Percentiles rank a stretch among this genome's conserved stretches.
Conservation (phyloP, 2,797 vertebrate species). For the Vireo griseus region DNA sequence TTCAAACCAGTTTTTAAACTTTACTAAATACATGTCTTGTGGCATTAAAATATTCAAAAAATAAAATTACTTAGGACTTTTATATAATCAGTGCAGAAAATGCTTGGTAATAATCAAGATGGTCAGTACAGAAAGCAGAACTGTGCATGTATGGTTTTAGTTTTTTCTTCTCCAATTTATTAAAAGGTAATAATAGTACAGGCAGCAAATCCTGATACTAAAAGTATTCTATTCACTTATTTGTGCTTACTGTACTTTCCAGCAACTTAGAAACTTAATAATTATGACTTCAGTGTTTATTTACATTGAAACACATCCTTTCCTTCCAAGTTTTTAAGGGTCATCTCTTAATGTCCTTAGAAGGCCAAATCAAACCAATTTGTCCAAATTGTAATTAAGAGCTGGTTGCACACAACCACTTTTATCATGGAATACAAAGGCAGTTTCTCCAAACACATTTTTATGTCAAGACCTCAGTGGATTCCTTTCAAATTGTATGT, state of each 20-base stretch:
- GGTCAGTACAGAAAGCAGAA: background rate
- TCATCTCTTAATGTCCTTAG: background rate
- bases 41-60: background rate
- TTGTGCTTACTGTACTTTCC: background rate
- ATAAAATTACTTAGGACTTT: background rate
- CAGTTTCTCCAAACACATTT: background rate
- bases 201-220: background rate
- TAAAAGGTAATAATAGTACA: background rate
- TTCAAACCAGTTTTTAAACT: background rate
- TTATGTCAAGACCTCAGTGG: background rate
- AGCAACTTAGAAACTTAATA: background rate
- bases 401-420: background rate
- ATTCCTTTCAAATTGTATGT: background rate
- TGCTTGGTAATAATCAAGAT: background rate
- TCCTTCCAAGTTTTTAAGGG: background rate
- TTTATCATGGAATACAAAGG: background rate
- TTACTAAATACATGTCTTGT: background rate
- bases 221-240: background rate
- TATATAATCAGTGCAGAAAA: background rate
- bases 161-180: background rate
- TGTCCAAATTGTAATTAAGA: background rate
- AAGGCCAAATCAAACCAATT: background rate
- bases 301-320: background rate
- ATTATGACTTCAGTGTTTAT: background rate
- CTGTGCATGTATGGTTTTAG: rapidly evolving